Base-by-base conservation (phyloP, 37 sponge, comb jelly and placozoan genomes). In the Bolinopsis microptera region DNA sequence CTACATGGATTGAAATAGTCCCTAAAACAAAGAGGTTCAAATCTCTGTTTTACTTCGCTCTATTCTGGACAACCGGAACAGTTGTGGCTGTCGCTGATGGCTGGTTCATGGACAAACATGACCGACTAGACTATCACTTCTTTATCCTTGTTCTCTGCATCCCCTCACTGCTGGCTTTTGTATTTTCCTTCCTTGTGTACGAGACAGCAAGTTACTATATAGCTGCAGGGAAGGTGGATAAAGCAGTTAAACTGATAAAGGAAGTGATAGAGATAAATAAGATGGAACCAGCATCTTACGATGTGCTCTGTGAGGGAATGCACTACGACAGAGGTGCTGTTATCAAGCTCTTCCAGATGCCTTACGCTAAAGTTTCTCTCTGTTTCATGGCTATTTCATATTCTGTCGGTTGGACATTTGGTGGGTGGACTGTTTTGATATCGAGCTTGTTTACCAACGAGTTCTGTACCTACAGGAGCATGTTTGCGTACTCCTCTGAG, bases 251-350 rank as follows among this genome's bases (percentile, higher is more conserved):
- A n/a, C 5, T n/a, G 75, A 72, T 72, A 5, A 72, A 72, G 75
- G 75, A 72, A n/a, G 75, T 72, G 13, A 72, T 72, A 5, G 75
- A 72, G 75, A 72, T 72, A n/a, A 72, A 72, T n/a, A 72, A 72
- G 75, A 72, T 72, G 75, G n/a, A 72, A 72, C 3, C 75, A 28
- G 75, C 75, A 3, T 30, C 31, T 21, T 72, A 72, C 25, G 75
- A 72, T 21, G 75, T 72, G 31, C 75, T 72, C 31, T 72, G 75
- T 72, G 75, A 72, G 25, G 75, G 75, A 24, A 3, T 30, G 27
- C 18, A 30, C 75, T 72, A 72, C 75, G 75, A 72, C 18, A n/a
- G 75, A 30, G 75, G 75, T 24, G 75, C 75, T n/a, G 31, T 72
- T 72, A 28, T 30, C 31, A 72, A 72, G 75, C 31, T 72, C 31